These are phyloP conservation scores for Lithophane socia DNA, from an alignment of 2,888 invertebrate species.

Conservation along the genomic window DNA sequence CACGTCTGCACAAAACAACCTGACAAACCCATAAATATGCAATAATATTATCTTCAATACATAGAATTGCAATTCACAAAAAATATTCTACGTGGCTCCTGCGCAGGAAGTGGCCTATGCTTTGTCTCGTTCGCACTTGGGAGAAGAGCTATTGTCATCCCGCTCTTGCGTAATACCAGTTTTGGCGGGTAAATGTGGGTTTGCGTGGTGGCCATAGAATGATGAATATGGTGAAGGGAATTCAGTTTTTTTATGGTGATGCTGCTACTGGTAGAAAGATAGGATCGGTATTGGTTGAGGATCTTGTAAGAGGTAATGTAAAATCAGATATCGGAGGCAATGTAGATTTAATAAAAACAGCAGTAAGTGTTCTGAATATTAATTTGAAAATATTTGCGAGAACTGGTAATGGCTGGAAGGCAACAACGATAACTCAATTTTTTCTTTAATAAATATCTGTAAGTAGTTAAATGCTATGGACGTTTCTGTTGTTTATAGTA, in stretches of 20 bases:
- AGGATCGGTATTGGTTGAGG: slow-evolving; percentile 7
- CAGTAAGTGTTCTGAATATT: not conserved
- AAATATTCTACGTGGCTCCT: slow-evolving; percentile 71
- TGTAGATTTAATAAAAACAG: not conserved
- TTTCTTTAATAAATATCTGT: not conserved
- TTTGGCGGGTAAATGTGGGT: slow-evolving; percentile 75
- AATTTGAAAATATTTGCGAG: not conserved
- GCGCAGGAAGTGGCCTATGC: slow-evolving; percentile 72
- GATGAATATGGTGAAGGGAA: slow-evolving; percentile 48
- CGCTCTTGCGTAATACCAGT: slow-evolving; percentile 77
- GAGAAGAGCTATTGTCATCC: slow-evolving; percentile 62
- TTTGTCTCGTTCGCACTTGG: slow-evolving; percentile 59
- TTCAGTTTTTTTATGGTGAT: slow-evolving; percentile 41
- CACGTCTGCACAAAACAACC: slow-evolving; percentile 61
- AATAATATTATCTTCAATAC: slow-evolving; percentile 67
- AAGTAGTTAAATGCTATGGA: not conserved
- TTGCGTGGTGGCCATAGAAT: slow-evolving; percentile 63
- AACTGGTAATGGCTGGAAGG: not conserved
- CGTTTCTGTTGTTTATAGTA: not conserved
- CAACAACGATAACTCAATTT: too few species aligned
- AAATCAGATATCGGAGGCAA: not conserved
- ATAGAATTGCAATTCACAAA: slow-evolving; percentile 74
- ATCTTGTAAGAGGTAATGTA: not conserved
- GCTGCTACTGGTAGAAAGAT: slow-evolving; percentile 8
- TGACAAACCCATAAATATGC: slow-evolving; percentile 64